Conservation (phyloP, 2,113 vertebrate genomes). For the Rhinopomastus cyanomelas region DNA sequence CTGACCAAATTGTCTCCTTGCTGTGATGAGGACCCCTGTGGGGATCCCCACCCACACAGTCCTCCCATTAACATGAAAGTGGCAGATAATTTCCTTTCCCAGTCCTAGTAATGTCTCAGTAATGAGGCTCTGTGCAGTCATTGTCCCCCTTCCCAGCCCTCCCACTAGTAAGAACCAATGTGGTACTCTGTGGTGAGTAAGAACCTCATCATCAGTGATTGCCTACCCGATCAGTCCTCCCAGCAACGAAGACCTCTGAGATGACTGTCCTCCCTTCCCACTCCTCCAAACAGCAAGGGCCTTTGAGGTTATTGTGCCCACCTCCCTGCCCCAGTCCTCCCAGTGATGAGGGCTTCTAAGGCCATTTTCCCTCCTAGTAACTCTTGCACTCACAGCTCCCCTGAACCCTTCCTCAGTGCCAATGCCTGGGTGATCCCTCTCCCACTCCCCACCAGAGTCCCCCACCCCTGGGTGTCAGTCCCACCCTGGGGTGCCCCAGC, state of each 20-base stretch:
- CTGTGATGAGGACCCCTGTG: not conserved
- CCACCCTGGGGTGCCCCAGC: rapidly evolving
- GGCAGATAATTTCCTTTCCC: not conserved
- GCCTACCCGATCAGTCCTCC: not conserved
- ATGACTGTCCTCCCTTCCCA: no score
- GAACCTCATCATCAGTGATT: no score
- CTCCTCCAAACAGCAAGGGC: not conserved
- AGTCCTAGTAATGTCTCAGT: not conserved
- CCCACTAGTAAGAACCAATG: no score
- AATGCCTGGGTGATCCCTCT: rapidly evolving
- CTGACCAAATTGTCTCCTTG: not conserved
- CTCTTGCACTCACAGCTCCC: rapidly evolving
- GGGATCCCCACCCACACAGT: not conserved
- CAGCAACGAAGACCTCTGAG: not conserved
- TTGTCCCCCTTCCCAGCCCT: not conserved
- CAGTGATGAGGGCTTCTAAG: not conserved
- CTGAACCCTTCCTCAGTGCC: rapidly evolving
- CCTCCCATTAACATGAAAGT: no score
- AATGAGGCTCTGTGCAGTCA: no score
- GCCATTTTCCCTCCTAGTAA: not conserved
- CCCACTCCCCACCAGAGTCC: no score
- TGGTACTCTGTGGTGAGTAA: no score
- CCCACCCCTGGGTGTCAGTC: no score
- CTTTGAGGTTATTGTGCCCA: no score
- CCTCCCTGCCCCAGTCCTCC: not conserved